Conservation (phyloP, 2,113 vertebrate species). For the Odontesthes bonariensis region DNA sequence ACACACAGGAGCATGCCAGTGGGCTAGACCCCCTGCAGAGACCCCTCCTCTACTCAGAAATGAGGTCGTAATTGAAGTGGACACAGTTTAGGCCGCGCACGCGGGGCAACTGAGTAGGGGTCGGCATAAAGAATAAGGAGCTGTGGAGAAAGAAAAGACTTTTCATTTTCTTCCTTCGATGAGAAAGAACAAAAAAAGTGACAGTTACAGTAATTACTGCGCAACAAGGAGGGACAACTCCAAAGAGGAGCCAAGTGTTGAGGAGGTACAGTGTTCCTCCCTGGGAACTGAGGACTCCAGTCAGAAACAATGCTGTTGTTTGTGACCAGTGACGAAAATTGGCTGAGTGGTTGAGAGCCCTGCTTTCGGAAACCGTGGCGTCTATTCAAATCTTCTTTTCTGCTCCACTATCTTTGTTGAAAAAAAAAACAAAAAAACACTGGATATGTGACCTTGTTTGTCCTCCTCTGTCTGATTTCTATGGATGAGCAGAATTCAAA, state of each 20-base stretch:
- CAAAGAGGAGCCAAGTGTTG: constrained; percentile 75
- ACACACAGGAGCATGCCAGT: constrained; percentile 55
- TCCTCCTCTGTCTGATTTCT: constrained; percentile 64
- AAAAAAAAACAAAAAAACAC: constrained; percentile 61
- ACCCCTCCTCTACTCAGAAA: constrained; percentile 67
- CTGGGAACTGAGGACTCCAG: constrained; percentile 76
- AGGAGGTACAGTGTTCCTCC: constrained; percentile 80
- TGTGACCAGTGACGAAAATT: constrained; percentile 75
- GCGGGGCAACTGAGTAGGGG: constrained; percentile 64
- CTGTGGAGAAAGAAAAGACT: constrained; percentile 67
- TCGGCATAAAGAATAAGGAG: constrained; percentile 65
- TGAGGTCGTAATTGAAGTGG: constrained; percentile 83
- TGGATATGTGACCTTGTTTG: constrained; percentile 76
- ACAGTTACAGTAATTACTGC: constrained; percentile 85
- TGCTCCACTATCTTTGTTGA: constrained; percentile 63
- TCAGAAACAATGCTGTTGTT: constrained; percentile 79
- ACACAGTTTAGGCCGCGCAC: constrained; percentile 76
- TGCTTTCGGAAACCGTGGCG: constrained; percentile 66
- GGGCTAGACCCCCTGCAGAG: constrained; percentile 63
- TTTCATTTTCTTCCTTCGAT: constrained; percentile 82
- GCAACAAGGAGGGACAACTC: constrained; percentile 78
- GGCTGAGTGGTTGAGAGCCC: constrained; percentile 70
- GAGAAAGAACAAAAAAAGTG: constrained; percentile 86
- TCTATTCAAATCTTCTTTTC: constrained; percentile 74
- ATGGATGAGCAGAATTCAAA: constrained; percentile 69